phyloP scores from a whole-genome alignment of 2,797 vertebrate species.

The Buceros bicornis region DNA sequence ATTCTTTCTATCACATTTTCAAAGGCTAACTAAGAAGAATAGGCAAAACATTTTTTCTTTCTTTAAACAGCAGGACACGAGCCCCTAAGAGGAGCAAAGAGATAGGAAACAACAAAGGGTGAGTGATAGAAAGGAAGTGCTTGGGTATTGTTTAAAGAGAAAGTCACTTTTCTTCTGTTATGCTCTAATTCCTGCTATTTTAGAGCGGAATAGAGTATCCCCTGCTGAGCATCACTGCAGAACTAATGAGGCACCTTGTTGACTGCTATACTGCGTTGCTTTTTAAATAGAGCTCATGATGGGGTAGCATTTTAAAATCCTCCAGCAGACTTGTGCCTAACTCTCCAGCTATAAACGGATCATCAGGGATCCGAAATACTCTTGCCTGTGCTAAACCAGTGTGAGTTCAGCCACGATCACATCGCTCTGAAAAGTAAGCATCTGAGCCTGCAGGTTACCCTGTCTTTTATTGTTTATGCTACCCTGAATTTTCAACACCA shows the following conservation, averaged over 20 bases:
- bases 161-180: neutral
- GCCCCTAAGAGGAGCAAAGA: neutral
- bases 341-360: neutral
- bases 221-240: constrained; percentile 18
- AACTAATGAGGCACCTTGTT: constrained; percentile 41
- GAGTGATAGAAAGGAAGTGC: neutral
- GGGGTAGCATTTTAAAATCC: neutral
- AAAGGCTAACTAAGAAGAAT: neutral
- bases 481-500: neutral
- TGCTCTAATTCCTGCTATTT: constrained; percentile 10
- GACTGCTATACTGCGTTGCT: neutral
- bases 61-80: neutral
- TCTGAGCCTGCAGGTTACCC: neutral
- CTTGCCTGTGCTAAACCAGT: neutral
- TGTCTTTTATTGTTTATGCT: neutral
- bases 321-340: neutral
- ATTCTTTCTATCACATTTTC: neutral
- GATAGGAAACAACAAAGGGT: neutral
- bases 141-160: neutral
- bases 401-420: neutral
- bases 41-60: neutral
- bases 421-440: neutral
- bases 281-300: constrained; percentile 23
- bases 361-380: neutral
- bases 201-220: neutral